phyloP scores from a whole-genome alignment of 2,113 vertebrate genomes.

The Puffinus mauretanicus region DNA sequence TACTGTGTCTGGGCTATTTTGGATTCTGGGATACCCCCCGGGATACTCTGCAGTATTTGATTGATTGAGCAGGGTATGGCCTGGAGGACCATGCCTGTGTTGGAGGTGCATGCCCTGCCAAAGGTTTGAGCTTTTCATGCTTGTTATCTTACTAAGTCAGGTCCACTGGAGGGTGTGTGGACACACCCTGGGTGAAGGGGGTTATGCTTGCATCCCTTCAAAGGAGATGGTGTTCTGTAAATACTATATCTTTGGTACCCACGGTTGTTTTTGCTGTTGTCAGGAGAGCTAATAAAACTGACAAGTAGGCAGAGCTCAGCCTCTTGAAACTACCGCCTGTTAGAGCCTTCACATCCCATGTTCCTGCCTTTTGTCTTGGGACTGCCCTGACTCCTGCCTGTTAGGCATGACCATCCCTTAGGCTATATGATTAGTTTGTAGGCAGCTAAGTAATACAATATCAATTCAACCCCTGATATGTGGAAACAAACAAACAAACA shows the following conservation, averaged over 20 bases:
- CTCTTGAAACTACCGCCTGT: background rate
- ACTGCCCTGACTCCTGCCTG: background rate
- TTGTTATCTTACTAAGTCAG: background rate
- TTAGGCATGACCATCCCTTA: background rate
- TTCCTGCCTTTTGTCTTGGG: background rate
- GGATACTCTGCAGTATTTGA: background rate
- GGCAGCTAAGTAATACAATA: background rate
- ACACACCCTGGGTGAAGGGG: background rate
- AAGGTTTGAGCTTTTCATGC: background rate
- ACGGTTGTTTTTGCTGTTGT: background rate
- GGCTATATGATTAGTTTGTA: background rate
- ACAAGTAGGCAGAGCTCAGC: background rate
- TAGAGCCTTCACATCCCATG: background rate
- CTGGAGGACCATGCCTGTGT: background rate
- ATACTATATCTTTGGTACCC: background rate
- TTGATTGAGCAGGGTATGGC: background rate
- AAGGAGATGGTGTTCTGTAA: background rate
- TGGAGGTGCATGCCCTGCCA: background rate
- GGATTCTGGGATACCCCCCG: background rate
- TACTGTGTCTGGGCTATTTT: background rate
- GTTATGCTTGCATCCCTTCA: background rate
- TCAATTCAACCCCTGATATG: background rate
- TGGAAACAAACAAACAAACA: background rate
- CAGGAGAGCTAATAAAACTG: background rate
- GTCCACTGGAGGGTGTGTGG: background rate